Base-by-base conservation (phyloP, 1,140 invertebrate species). In the Radopholus similis region DNA sequence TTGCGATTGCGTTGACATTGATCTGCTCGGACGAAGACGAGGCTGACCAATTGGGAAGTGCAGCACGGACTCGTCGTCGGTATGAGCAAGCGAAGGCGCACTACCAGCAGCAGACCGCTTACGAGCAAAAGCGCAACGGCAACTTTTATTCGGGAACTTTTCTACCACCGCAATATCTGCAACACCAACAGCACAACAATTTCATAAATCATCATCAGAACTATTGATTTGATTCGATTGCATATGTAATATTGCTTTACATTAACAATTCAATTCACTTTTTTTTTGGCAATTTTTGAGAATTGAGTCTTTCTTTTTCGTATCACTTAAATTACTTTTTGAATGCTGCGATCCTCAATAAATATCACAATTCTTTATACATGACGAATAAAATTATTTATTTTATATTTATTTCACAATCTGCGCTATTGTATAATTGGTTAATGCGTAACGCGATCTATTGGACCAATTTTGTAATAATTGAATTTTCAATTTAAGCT, bases 1-100 rank as follows among this genome's bases (percentile, higher is more conserved):
- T 72, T 37, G 38, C 64, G 21, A 44, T 73, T 15, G 55, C 70
- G 13, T 28, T 66, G 47, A 37, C 11, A 26, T 47, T 72, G 70
- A 26, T 64, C n/a, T 70, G 68, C 53, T 26, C 37, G 0, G 13
- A 37, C 15, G 66, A 72, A 15, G 64, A 71, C 1, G 35, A 37
- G 13, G 28, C 55, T 51, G 35, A 70, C 18, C 34, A 51, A 58
- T 15, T 26, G 6, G 9, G 56, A 35, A 34, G 40, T 58, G 32
- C 18, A 13, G 23, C 26, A 18, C 26, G 11, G 2, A 18, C 56
- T n/a, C 13, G 26, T 13, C 40, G 18, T 8, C 13, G 40, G 26
- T 68, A 70, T 11, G 53, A 54, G 1, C 68, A 34, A n/a, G 21
- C 26, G 4, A 66, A 66, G 42, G 18, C 38, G 32, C 65, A 65